Base-by-base conservation (phyloP, 2,888 invertebrate species). In the Euproctis similis region DNA sequence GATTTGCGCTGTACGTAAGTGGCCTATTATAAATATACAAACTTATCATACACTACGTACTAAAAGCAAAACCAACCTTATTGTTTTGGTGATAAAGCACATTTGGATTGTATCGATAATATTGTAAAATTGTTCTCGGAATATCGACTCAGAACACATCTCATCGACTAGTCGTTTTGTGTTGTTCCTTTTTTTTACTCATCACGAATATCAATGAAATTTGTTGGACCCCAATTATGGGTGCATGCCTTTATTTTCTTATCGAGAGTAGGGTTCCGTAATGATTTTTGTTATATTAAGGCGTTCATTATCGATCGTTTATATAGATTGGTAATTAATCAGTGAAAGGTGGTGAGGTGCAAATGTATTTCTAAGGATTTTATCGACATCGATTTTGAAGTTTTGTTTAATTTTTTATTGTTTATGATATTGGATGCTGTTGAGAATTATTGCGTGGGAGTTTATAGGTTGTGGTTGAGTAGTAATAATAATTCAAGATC, bases 131-230 rank as follows among this genome's bases (percentile, higher is more conserved):
- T 51, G 59, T 46, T 55, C 59, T 60, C 55, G 59, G 73, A 68
- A 71, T 72, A 77, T 76, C 76, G 71, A 67, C 58, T 40, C 46
- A 39, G 59, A 65, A 73, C 67, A 73, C 72, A 73, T 76, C 71
- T 72, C 69, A 80, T 81, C 78, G 77, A 74, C 68, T 71, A 58
- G 31, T 51, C 53, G 65, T 75, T 77, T 75, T 75, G 65, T 71
- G 62, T 69, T n/a, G n/a, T n/a, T n/a, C n/a, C n/a, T n/a, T n/a
- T n/a, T 75, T 80, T 80, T 81, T 80, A 77, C 78, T 67, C 81
- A 78, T 68, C 82, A 81, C 82, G 78, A 82, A 73, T 78, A 80
- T 81, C 78, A 81, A 81, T 81, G 82, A 73, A 78, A 82, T 81
- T 81, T 78, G 81, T 81, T 75, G 72, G 53, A 53, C 45, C 74